Evolutionary conservation across 1,140 invertebrate genomes (phyloP).

Genomic region (Eriocheir sinensis): DNA sequence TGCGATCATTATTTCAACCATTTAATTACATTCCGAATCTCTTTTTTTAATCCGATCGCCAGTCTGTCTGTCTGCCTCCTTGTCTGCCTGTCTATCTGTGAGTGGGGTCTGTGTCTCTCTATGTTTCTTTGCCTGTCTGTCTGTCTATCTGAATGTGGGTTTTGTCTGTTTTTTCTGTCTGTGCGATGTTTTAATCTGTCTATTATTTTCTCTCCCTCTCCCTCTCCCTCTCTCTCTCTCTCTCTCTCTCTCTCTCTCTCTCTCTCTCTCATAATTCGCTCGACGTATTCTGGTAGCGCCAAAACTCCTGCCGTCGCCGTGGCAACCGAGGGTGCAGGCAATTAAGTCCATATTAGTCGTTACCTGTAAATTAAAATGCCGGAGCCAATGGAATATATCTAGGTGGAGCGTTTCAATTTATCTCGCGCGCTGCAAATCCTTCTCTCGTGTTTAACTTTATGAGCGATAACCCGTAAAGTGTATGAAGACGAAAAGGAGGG

Average conservation of each 20-base stretch:
- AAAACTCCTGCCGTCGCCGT: constrained; percentile 11
- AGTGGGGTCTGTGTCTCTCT: constrained; percentile 7
- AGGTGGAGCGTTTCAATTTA: constrained; percentile 33
- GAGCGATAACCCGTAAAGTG: too few relatives aligned
- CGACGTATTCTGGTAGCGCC: neutral
- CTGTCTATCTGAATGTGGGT: neutral
- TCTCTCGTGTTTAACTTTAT: neutral
- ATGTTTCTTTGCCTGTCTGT: neutral
- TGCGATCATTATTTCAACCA: neutral
- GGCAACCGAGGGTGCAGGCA: constrained; percentile 1
- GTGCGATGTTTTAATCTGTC: neutral
- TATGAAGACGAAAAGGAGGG: neutral
- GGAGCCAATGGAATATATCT: neutral
- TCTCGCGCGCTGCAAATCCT: neutral
- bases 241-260: constrained; percentile 18
- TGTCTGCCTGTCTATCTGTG: neutral
- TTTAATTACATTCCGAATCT: neutral
- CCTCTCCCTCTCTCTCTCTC: constrained; percentile 42
- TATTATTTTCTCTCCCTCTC: constrained; percentile 18
- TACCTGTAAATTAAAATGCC: neutral
- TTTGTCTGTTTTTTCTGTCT: neutral
- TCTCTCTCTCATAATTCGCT: neutral
- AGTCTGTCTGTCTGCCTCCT: constrained; percentile 8
- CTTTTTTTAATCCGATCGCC: constrained; percentile 19
- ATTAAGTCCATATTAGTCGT: constrained; percentile 25